Conservation (phyloP, 2,797 vertebrate species). For the Acanthiza pusilla region DNA sequence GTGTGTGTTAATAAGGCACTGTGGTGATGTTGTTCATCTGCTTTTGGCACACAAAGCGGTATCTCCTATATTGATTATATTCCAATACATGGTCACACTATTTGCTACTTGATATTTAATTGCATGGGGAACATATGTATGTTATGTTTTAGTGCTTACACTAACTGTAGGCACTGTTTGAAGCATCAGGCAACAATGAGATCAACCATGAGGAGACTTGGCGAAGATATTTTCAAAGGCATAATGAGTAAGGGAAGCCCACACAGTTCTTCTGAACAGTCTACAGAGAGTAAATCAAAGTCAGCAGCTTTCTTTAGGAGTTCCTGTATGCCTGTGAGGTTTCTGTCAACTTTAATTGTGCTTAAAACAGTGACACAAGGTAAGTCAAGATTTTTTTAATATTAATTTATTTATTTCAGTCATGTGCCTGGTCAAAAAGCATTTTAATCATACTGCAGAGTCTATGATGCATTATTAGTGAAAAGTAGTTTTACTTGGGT, state of each 20-base stretch:
- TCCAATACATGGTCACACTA: background rate
- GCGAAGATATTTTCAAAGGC: constrained; percentile 83
- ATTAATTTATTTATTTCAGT: background rate
- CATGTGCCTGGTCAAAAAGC: background rate
- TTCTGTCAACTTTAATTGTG: constrained; percentile 84
- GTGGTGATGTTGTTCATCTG: background rate
- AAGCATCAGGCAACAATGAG: constrained; percentile 75
- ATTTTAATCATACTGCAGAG: background rate
- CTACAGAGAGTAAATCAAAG: constrained; percentile 64
- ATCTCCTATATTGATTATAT: background rate
- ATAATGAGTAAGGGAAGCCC: constrained; percentile 42
- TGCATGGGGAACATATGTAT: background rate
- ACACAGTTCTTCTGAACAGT: background rate
- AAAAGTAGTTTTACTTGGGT: background rate
- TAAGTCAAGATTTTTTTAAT: constrained; percentile 45
- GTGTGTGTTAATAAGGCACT: background rate
- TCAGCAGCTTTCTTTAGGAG: constrained; percentile 78
- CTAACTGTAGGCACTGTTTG: background rate
- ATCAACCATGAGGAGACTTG: constrained; percentile 83
- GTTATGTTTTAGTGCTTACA: background rate
- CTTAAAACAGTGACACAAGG: constrained; percentile 88
- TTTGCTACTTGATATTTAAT: background rate
- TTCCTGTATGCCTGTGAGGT: constrained; percentile 76
- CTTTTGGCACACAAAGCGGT: background rate
- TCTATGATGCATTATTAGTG: background rate